Conservation (phyloP, 2,888 invertebrate genomes). For the Drosophila nr. fundita region DNA sequence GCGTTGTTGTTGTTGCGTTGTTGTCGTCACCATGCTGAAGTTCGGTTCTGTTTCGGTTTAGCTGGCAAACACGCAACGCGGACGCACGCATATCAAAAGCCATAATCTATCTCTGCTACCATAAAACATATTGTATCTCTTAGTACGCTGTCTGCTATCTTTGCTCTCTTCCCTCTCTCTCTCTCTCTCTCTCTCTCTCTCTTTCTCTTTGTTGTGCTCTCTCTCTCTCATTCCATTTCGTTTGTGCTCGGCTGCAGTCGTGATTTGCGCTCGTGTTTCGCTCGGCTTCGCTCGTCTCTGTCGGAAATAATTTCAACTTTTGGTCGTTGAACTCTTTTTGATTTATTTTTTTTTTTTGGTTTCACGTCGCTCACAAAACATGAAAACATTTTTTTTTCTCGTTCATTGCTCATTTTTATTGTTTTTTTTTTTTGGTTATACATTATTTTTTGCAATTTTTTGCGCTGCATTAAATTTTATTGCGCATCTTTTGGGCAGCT, state of each 20-base stretch:
- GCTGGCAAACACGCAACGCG: constrained; percentile 58
- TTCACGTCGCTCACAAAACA: constrained; percentile 54
- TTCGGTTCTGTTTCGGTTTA: constrained; percentile 16
- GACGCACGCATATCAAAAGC: constrained; percentile 60
- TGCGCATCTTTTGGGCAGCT: constrained; percentile 44
- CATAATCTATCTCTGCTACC: constrained; percentile 34
- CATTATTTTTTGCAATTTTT: constrained; percentile 23
- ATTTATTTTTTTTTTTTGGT: constrained; percentile 48
- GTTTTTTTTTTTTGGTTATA: constrained; percentile 15
- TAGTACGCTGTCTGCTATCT: constrained; percentile 33
- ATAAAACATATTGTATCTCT: constrained; percentile 55
- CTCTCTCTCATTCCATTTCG: constrained; percentile 11
- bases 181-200: constrained; percentile 2
- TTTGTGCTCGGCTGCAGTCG: constrained; percentile 22
- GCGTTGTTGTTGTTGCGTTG: constrained; percentile 10
- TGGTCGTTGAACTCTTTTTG: constrained; percentile 79
- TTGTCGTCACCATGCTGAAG: constrained; percentile 45
- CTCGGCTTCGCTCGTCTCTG: constrained; percentile 33
- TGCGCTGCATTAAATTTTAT: constrained; percentile 54
- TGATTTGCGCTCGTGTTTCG: constrained; percentile 19
- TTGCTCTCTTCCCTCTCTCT: constrained; percentile 1
- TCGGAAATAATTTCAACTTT: constrained; percentile 76
- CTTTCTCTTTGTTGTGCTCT: neutral
- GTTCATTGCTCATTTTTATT: constrained; percentile 25
- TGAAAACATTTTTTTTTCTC: constrained; percentile 40